phyloP scores from a whole-genome alignment of 2,797 vertebrate genomes.

The Tiaroga cobitis region DNA sequence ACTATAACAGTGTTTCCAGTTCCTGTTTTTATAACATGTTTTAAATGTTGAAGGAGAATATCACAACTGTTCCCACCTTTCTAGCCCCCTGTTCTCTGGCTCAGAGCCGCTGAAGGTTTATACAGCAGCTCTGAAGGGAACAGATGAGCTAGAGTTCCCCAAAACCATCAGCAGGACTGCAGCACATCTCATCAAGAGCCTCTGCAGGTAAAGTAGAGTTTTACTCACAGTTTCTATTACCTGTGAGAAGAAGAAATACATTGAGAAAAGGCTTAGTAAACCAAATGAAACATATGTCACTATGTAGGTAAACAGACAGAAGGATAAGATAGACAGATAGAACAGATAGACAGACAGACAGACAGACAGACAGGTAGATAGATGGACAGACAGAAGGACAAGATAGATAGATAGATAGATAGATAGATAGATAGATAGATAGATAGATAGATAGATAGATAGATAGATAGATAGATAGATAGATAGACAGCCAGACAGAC shows the following conservation, averaged over 20 bases:
- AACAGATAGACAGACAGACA: no score
- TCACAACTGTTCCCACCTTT: not conserved
- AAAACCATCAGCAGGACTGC: slow-evolving; percentile 74
- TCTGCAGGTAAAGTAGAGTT: slow-evolving; percentile 75
- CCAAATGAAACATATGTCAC: no score
- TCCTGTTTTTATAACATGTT: not conserved
- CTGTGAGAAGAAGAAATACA: not conserved
- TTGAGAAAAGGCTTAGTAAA: not conserved
- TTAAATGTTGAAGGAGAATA: not conserved
- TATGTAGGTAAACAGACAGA: no score
- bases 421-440: no score
- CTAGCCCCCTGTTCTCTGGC: slow-evolving; percentile 76
- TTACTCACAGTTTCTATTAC: not conserved
- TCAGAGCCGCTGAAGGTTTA: slow-evolving; percentile 72
- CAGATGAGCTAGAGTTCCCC: slow-evolving; percentile 77
- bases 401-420: no score
- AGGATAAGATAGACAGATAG: no score
- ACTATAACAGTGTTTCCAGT: not conserved
- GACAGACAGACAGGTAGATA: no score
- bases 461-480: no score
- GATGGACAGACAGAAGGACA: no score
- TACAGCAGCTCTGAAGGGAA: slow-evolving; percentile 71
- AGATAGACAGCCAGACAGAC: no score
- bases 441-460: no score
- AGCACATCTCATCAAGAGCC: slow-evolving; percentile 75